Evolutionary conservation across 2,888 invertebrate species (phyloP), one percentile per base, ranked within the genome.

Genomic region (Ditylenchus weischeri): DNA sequence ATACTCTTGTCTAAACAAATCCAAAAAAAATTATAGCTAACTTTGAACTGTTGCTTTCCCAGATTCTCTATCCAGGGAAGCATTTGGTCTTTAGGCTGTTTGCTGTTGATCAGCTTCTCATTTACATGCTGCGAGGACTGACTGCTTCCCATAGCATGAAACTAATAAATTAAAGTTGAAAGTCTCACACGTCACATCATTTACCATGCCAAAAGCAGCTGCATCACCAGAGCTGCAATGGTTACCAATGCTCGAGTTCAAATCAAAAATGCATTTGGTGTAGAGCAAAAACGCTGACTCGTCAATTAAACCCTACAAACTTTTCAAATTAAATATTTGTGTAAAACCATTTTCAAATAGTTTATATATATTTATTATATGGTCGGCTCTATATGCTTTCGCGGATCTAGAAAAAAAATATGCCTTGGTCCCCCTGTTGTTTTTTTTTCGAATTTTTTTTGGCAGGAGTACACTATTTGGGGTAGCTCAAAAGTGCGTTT

Each of bases 221-320:
- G 69, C 69, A 19, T 75, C 74, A 21, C 68, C 68, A 15, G 72
- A 72, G 18, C 47, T 35, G 65, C 62, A 69, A 64, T n/a, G 61
- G 43, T 23, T 68, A 54, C 48, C 69, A 68, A 62, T 69, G 62
- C 71, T 65, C 10, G 78, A 75, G 35, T 74, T 75, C 36, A 78
- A 59, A 11, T 77, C 75, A 63, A 77, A 78, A 0, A 78, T 72
- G 50, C 69, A 75, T 43, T 76, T 65, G 4, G 74, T 70, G 62
- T 78, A 78, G 47, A 72, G 69, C 50, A 69, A 68, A 66, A 78
- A 78, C 2, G 67, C 69, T 21, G 63, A 19, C 62, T 77, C 73
- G 57, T 76, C 75, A 29, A 78, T 76, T 11, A 65, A 69, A 15
- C 74, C 75, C 76, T 77, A 64, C 38, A 77, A 43, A 13, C 43